Evolutionary conservation across 30 jellyfish, hydroid and myxozoan genomes (phyloP).

Genomic region (Turritopsis rubra): DNA sequence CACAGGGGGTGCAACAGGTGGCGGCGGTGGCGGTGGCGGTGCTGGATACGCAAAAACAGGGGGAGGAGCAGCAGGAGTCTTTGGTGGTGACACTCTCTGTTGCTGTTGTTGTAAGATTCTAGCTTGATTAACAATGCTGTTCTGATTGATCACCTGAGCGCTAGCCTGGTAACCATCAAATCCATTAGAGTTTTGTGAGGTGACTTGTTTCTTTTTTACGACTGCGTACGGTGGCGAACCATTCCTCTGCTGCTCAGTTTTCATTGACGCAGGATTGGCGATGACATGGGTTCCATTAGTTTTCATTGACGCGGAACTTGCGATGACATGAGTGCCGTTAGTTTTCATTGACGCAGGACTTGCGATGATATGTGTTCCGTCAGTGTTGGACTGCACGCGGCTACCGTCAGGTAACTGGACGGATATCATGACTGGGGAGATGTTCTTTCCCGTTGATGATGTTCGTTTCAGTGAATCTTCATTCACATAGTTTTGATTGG

Average conservation of each 20-base stretch:
- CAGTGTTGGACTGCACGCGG: background rate
- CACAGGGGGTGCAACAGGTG: constrained; percentile 35
- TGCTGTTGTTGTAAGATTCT: background rate
- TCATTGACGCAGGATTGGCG: background rate
- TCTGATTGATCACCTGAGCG: background rate
- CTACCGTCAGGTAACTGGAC: constrained; percentile 35
- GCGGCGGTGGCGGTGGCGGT: constrained; percentile 51
- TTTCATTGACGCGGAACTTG: background rate
- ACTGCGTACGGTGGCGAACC: constrained; percentile 3
- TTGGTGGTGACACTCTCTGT: constrained; percentile 7
- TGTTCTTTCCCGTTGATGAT: constrained; percentile 1
- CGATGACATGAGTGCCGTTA: background rate
- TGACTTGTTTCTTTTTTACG: constrained; percentile 14
- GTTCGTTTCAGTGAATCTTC: constrained; percentile 9
- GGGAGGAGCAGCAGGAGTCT: constrained; percentile 43
- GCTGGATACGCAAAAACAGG: constrained; percentile 43
- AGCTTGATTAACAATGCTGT: background rate
- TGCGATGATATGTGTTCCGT: constrained; percentile 5
- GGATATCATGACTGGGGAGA: constrained; percentile 26
- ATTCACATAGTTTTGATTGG: constrained; percentile 28
- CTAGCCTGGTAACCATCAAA: background rate
- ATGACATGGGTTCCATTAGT: background rate
- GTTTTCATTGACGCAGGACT: background rate
- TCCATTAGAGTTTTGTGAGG: background rate
- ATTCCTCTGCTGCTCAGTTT: background rate